A percentile compares a stretch with the other conserved stretches of the same genome.
These are phyloP conservation scores for Amazona guildingii DNA, from an alignment of 2,113 vertebrate species.

Conservation along the genomic window DNA sequence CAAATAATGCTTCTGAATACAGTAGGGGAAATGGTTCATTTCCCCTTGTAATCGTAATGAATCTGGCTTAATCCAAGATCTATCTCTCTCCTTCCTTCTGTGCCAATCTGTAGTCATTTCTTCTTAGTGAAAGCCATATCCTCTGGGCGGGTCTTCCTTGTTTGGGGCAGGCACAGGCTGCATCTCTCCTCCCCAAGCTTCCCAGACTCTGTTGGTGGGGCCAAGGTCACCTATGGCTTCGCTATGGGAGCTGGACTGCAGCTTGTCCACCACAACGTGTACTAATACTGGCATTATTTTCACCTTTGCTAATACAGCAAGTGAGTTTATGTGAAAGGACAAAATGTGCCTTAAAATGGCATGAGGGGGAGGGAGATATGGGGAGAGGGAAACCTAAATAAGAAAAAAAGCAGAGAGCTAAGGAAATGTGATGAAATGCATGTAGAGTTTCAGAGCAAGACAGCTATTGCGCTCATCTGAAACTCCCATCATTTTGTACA, in stretches of 20 bases:
- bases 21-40: fast-evolving
- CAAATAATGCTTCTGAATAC: not conserved
- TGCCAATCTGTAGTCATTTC: not conserved
- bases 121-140: not conserved
- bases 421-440: not conserved
- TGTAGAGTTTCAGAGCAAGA: not conserved
- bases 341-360: not conserved
- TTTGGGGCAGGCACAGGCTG: not conserved
- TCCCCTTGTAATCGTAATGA: not conserved
- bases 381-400: not conserved
- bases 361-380: not conserved
- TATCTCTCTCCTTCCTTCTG: not conserved
- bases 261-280: not conserved
- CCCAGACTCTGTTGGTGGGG: fast-evolving
- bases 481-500: not conserved
- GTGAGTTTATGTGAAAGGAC: not conserved
- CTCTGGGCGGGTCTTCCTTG: not conserved
- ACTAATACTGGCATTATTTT: not conserved
- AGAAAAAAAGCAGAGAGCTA: not conserved
- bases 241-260: fast-evolving
- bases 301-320: not conserved
- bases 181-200: not conserved
- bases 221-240: fast-evolving
- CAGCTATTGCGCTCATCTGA: not conserved
- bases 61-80: not conserved